Percentiles rank a stretch among this genome's conserved stretches.
Evolutionary conservation across 2,888 invertebrate species (phyloP).

Genomic region (Iselma pallidipennis): DNA sequence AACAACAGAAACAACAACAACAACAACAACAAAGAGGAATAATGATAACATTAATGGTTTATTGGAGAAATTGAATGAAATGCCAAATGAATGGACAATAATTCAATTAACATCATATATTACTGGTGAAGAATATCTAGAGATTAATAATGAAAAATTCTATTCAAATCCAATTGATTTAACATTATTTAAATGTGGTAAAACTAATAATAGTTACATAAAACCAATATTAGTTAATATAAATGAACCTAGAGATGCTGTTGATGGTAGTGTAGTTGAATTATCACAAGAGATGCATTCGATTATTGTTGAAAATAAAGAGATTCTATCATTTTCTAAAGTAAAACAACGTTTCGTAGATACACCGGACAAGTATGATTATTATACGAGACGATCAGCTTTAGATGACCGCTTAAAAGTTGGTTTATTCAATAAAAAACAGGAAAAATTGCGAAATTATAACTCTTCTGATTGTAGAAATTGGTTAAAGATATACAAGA

Average conservation of each 20-base stretch:
- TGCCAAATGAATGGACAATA: constrained; percentile 65
- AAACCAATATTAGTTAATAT: constrained; percentile 45
- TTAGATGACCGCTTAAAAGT: constrained; percentile 38
- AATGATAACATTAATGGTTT: constrained; percentile 38
- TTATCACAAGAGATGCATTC: constrained; percentile 41
- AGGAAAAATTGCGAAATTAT: no score
- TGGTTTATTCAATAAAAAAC: no score
- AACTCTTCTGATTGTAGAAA: constrained; percentile 58
- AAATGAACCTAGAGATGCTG: constrained; percentile 35
- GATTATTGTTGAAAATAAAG: constrained; percentile 39
- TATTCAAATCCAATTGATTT: constrained; percentile 44
- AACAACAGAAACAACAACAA: constrained; percentile 22
- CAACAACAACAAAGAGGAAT: no score
- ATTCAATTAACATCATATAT: constrained; percentile 60
- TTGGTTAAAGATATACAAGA: constrained; percentile 64
- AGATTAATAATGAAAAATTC: constrained; percentile 35
- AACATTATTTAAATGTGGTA: constrained; percentile 49
- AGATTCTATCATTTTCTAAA: constrained; percentile 29
- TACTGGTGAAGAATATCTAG: constrained; percentile 38
- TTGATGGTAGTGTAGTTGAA: constrained; percentile 29
- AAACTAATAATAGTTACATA: constrained; percentile 29
- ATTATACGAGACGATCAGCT: constrained; percentile 28
- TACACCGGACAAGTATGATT: constrained; percentile 34
- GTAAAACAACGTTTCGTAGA: constrained; percentile 31
- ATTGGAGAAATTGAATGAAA: constrained; percentile 42